Evolutionary conservation across 37 sponge, comb jelly and placozoan genomes (phyloP), one percentile per base, ranked within the genome.

Genomic region (Dysidea cf. avara): DNA sequence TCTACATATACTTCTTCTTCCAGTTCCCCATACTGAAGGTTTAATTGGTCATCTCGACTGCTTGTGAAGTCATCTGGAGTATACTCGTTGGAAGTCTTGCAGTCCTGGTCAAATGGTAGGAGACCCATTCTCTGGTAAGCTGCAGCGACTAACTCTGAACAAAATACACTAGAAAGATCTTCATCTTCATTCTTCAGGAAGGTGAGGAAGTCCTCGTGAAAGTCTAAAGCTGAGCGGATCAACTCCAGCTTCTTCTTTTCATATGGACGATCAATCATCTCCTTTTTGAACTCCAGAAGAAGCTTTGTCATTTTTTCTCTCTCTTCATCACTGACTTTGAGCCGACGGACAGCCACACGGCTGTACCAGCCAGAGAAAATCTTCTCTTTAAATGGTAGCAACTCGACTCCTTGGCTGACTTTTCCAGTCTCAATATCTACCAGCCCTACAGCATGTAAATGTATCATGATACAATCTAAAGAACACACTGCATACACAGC

Each of bases 311-410:
- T 78, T 50, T 74, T 54, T 29, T 60, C 35, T 7, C 92, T 81
- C 59, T 78, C 49, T 31, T 78, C 71, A 2, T 51, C 53, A 28
- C 62, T 40, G 0, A 91, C 86, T 17, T 43, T 60, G 31, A 91
- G 79, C 1, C 70, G 71, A 14, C 92, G 66, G 4, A 91, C 60
- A n/a, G 87, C 92, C 0, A 86, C 87, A 1, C 75, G 47, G 38
- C 80, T 53, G 40, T 91, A 91, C 86, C 87, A 91, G 32, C 92
- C 92, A 56, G 87, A 86, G 66, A 78, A 91, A 35, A 91, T 69
- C 67, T 91, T 91, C 30, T 67, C 55, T 24, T 57, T 33, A 6
- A 91, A 72, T 31, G 92, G 92, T 2, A 86, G 66, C 0, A 91
- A 64, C 57, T 91, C 87, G 1, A 91, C 92, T 12, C 92, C 92